A percentile compares a stretch with the other conserved stretches of the same genome.
Conservation (phyloP, 2,888 invertebrate genomes). For the Mythimna albipuncta region DNA sequence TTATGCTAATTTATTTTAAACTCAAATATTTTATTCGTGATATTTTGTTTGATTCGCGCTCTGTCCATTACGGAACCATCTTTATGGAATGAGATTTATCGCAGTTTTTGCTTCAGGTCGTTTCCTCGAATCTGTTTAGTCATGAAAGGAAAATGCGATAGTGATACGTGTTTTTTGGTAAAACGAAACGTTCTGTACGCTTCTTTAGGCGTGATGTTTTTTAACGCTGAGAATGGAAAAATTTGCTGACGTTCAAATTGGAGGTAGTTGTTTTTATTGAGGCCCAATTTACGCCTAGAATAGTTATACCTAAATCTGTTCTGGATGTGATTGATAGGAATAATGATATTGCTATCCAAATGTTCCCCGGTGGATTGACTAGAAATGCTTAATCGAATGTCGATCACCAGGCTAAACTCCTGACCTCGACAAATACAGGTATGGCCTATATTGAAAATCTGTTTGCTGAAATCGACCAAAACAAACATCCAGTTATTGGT, state of each 20-base stretch:
- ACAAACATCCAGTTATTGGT: constrained; percentile 19
- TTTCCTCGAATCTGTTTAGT: constrained; percentile 49
- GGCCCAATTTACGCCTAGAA: neutral
- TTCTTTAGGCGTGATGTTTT: constrained; percentile 11
- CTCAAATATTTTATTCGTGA: constrained; percentile 53
- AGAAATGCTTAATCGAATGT: constrained; percentile 46
- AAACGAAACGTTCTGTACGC: constrained; percentile 29
- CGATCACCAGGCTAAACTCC: constrained; percentile 48
- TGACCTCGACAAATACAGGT: constrained; percentile 31
- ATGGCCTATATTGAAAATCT: constrained; percentile 19
- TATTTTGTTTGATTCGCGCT: constrained; percentile 57
- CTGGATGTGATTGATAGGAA: too few species aligned
- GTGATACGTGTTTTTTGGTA: constrained; percentile 37
- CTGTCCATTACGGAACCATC: constrained; percentile 53
- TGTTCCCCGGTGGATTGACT: neutral
- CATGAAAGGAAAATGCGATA: constrained; percentile 44
- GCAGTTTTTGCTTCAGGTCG: constrained; percentile 46
- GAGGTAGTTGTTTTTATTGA: neutral
- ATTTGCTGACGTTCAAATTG: neutral
- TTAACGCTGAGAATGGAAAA: constrained; percentile 2
- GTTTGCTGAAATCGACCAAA: constrained; percentile 25
- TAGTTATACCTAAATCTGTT: neutral
- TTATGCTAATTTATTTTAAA: constrained; percentile 55
- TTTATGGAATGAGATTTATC: constrained; percentile 49
- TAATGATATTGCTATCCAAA: neutral